phyloP scores from a whole-genome alignment of 2,888 invertebrate genomes.

The Nysson spinosus region DNA sequence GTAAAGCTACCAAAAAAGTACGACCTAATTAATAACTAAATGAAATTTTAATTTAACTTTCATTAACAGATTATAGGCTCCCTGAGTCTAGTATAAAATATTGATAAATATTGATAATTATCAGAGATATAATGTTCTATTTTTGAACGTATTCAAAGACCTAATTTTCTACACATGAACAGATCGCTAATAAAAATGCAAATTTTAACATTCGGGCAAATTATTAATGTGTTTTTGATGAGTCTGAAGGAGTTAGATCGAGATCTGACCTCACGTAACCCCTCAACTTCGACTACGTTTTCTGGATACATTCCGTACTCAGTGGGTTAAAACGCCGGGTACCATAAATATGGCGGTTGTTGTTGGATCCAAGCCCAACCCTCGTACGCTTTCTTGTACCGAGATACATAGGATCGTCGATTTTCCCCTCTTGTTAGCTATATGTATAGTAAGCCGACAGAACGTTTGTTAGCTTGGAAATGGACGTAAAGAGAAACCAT shows the following conservation, averaged over 20 bases:
- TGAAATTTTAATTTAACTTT: no score
- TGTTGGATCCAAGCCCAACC: conserved; percentile 64
- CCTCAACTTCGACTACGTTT: conserved; percentile 46
- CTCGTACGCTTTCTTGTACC: conserved; percentile 58
- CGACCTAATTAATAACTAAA: no score
- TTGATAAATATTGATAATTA: no score
- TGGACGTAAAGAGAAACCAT: conserved; percentile 17
- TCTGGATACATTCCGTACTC: conserved; percentile 47
- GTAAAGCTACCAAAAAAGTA: no score
- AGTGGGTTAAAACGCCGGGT: conserved; percentile 65
- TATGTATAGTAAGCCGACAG: conserved; percentile 30
- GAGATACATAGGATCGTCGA: conserved; percentile 49
- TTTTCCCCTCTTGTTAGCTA: conserved; percentile 51
- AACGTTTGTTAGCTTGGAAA: conserved; percentile 51
- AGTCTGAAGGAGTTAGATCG: conserved; percentile 14
- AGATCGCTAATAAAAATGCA: no score
- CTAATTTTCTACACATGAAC: no score
- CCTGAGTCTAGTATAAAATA: no score
- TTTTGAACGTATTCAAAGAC: no score
- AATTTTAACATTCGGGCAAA: conserved; percentile 11
- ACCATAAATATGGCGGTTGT: conserved; percentile 67
- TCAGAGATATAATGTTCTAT: no score
- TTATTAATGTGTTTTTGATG: conserved; percentile 16
- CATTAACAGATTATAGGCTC: no score
- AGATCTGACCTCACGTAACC: conserved; percentile 66